phyloP scores from a whole-genome alignment of 1,140 invertebrate genomes.

The Drosophila rufa region DNA sequence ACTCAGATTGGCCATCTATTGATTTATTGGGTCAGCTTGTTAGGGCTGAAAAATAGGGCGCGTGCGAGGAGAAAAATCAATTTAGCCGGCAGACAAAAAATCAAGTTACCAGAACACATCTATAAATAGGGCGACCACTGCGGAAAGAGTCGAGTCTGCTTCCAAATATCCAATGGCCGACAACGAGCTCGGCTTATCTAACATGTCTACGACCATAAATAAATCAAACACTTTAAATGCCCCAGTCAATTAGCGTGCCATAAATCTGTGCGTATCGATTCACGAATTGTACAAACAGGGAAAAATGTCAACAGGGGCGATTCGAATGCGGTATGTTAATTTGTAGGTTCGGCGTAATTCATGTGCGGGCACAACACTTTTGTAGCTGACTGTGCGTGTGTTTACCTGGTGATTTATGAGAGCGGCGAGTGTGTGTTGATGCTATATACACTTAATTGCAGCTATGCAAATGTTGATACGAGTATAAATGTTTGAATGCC shows the following conservation, averaged over 20 bases:
- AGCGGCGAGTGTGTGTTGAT: not conserved
- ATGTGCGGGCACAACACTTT: conserved; percentile 34
- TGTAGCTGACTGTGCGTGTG: not conserved
- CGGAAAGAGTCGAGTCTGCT: conserved; percentile 10
- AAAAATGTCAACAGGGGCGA: conserved; percentile 19
- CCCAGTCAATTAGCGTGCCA: conserved; percentile 60
- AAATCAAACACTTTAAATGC: conserved; percentile 68
- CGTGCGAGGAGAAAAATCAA: conserved; percentile 33
- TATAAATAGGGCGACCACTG: conserved; percentile 31
- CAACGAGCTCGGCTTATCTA: conserved; percentile 11
- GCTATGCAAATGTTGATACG: conserved; percentile 10
- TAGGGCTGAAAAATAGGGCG: conserved; percentile 6
- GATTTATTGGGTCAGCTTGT: conserved; percentile 48
- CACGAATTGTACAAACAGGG: conserved; percentile 19
- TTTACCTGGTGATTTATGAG: conserved; percentile 41
- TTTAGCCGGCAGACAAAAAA: conserved; percentile 33
- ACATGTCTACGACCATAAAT: conserved; percentile 50
- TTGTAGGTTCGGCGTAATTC: conserved; percentile 20
- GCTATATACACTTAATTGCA: conserved; percentile 38
- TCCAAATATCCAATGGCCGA: conserved; percentile 24
- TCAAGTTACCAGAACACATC: conserved; percentile 27
- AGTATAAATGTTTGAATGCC: conserved; percentile 3
- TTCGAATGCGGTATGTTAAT: conserved; percentile 22
- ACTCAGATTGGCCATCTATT: conserved; percentile 26
- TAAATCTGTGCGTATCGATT: conserved; percentile 66